Evolutionary conservation across 2,888 invertebrate genomes (phyloP), one percentile per base, ranked within the genome.

Genomic region (Euzetes globulus): DNA sequence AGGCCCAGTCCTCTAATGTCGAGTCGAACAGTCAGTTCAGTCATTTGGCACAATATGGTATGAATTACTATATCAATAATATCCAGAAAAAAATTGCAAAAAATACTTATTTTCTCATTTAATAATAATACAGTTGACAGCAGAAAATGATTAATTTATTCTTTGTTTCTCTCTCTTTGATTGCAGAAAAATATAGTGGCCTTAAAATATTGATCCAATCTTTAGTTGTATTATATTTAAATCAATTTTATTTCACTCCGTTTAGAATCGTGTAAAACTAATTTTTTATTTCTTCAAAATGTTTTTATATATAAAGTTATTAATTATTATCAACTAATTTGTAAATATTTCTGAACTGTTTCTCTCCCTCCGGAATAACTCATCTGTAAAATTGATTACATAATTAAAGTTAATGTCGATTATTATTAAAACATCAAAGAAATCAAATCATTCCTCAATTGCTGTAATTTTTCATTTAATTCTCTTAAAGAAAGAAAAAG

Each of bases 301-400:
- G 13, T 15, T 60, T 27, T 29, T 60, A 27, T 58, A 58, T 58
- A 25, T 13, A 58, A 25, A 11, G 7, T 25, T 55, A 55, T 22
- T 22, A 60, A n/a, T 29, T 29, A 60, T 60, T 15, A n/a, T 11
- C 9, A 58, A 27, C 7, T 33, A 22, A 15, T 29, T 19, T 29
- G 33, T 22, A 29, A 29, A 58, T 58, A 19, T 27, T 17, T 58
- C 15, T 58, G 25, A 27, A 58, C 15, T 58, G 15, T 27, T 58
- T 58, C 15, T 52, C 52, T 58, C 19, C 41, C 41, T 41, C 41
- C 41, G 17, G n/a, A 58, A n/a, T 27, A 29, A 60, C 17, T 60
- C 60, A 60, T 60, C 60, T 60, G 60, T 60, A 60, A 60, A 60
- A 60, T n/a, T 60, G n/a, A 60, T 60, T 60, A 29, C 60, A 60